Evolutionary conservation across 2,888 invertebrate genomes (phyloP), one percentile per base, ranked within the genome.

Genomic region (Ephialtes manifestator): DNA sequence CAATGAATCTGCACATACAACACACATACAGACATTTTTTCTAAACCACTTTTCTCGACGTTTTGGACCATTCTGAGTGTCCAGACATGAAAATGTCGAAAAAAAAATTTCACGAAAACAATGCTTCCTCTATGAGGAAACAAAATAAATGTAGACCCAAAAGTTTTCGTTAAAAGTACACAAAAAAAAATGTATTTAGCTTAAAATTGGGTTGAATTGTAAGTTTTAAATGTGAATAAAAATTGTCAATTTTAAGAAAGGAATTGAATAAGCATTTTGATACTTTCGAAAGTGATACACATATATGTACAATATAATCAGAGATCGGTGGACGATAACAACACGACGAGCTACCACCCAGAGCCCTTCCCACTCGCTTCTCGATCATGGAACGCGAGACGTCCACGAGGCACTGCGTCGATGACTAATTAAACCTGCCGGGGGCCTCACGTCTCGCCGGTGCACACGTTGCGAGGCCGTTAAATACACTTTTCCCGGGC

Each of bases 401-500:
- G 39, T 46, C 70, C 78, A 15, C 75, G 60, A 43, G 24, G 63
- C 72, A 35, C 43, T 72, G 82, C 70, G 77, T 82, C 77, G 53
- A 78, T 48, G 76, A 83, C 83, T 86, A 86, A 86, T 86, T 86
- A 86, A 86, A 86, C 68, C 75, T 81, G 83, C 80, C 68, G 78
- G 60, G 75, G 65, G 24, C 72, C 35, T 51, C 43, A 11, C 77
- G 70, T 58, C 81, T 58, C 28, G 46, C 67, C 58, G 58, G 48
- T 46, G 63, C 60, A 58, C 51, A 58, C 63, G n/a, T 28, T 48
- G 15, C 60, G 13, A 35, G 13, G 51, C 65, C 75, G 75, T 46
- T 58, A 60, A 20, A 55, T 43, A 67, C 65, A 74, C 65, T 81
- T 58, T 74, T 68, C 20, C 35, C 48, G 46, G 51, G 84, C 80